Percentiles rank a stretch among this genome's conserved stretches.
Conservation (phyloP, 1,140 invertebrate species). For the Microplitis mediator region DNA sequence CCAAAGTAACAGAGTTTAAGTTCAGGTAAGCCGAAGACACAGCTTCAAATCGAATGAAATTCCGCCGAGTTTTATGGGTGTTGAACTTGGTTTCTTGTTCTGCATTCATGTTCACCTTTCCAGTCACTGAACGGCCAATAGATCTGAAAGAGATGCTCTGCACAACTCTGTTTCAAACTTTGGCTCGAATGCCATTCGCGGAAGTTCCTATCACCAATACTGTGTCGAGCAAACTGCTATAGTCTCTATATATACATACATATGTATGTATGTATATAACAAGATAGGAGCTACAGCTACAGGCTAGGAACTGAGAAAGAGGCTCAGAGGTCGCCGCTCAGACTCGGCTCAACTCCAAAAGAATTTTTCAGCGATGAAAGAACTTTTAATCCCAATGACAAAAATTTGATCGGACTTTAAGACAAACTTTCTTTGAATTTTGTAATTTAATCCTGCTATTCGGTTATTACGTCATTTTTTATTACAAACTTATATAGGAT, state of each 20-base stretch:
- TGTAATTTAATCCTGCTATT: background rate
- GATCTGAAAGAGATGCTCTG: background rate
- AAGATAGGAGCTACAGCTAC: background rate
- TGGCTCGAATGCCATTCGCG: background rate
- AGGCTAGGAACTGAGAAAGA: no score
- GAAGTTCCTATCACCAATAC: conserved; percentile 13
- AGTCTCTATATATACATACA: no score
- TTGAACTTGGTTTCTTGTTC: no score
- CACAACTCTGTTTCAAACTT: background rate
- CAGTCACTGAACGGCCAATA: background rate
- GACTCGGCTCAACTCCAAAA: conserved; percentile 19
- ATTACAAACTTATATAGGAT: no score
- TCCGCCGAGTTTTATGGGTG: background rate
- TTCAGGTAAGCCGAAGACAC: no score
- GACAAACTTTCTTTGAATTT: background rate
- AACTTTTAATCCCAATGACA: background rate
- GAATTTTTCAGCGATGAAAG: background rate
- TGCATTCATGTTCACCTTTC: background rate
- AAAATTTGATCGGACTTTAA: background rate
- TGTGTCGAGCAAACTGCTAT: background rate
- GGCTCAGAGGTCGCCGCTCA: background rate
- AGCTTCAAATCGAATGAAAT: no score
- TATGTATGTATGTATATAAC: background rate
- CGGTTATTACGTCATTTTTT: background rate
- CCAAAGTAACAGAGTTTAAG: no score